These are phyloP conservation scores for Onthophagus sagittarius DNA, from an alignment of 2,888 invertebrate genomes.

Conservation along the genomic window DNA sequence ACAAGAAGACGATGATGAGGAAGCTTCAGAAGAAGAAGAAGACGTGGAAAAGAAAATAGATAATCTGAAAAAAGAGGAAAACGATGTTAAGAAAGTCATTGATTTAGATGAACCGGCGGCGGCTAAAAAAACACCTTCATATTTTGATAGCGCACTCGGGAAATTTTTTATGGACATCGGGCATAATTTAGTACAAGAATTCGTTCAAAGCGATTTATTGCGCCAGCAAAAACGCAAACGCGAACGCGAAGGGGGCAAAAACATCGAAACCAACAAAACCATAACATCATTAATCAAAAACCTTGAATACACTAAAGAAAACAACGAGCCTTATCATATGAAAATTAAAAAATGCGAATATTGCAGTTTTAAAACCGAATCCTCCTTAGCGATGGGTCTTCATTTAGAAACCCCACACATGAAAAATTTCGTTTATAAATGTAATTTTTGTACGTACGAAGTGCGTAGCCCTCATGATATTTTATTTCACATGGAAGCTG, in stretches of 20 bases:
- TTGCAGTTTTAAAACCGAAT: constrained; percentile 88
- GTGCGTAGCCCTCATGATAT: constrained; percentile 85
- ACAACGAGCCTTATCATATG: constrained; percentile 75
- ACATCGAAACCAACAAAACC: constrained; percentile 69
- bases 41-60: constrained; percentile 41
- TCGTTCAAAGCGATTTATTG: constrained; percentile 87
- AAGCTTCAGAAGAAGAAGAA: constrained; percentile 58
- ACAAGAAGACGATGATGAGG: constrained; percentile 52
- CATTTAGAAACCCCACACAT: constrained; percentile 90
- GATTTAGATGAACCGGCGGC: constrained; percentile 52
- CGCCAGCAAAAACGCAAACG: constrained; percentile 83
- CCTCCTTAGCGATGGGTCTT: constrained; percentile 75
- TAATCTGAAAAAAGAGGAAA: constrained; percentile 45
- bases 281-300: constrained; percentile 80
- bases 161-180: constrained; percentile 92
- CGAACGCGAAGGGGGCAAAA: constrained; percentile 64
- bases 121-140: constrained; percentile 52
- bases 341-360: constrained; percentile 79
- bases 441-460: constrained; percentile 74
- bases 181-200: constrained; percentile 85
- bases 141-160: constrained; percentile 83
- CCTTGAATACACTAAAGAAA: constrained; percentile 80
- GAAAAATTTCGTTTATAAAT: constrained; percentile 76
- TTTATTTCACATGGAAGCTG: constrained; percentile 85
- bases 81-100: constrained; percentile 55